Percentiles rank a stretch among this genome's conserved stretches.
Evolutionary conservation across 2,113 vertebrate genomes (phyloP).

Genomic region (Fregata magnificens): DNA sequence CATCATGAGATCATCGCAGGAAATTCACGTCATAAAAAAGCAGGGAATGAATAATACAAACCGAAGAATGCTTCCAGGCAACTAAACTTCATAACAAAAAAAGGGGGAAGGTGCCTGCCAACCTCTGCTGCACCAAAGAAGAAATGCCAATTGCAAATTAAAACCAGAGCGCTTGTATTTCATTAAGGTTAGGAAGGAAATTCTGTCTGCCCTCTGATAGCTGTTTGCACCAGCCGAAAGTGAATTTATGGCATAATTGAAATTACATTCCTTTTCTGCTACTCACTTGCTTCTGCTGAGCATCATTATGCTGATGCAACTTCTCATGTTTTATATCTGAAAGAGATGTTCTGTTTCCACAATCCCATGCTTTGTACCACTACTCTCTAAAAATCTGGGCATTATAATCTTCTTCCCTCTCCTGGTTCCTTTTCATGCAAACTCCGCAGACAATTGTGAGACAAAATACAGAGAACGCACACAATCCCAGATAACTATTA

Average conservation of each 20-base stretch:
- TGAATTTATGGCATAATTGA: conserved; percentile 10
- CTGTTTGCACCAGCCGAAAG: neutral
- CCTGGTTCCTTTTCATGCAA: neutral
- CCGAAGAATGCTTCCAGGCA: neutral
- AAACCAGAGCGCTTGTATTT: neutral
- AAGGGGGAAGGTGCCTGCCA: neutral
- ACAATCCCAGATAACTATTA: neutral
- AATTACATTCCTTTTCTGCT: conserved; percentile 29
- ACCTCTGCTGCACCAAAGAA: neutral
- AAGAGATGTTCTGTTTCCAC: neutral
- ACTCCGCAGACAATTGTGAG: neutral
- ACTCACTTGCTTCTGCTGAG: conserved; percentile 2
- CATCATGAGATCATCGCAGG: conserved; percentile 39
- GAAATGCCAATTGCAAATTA: neutral
- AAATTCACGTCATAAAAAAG: neutral
- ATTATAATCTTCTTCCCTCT: neutral
- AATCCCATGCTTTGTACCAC: neutral
- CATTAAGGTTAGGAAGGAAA: neutral
- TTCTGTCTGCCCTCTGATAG: neutral
- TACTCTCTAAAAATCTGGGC: neutral
- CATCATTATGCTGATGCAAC: neutral
- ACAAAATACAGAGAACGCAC: neutral
- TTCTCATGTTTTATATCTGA: neutral
- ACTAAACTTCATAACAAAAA: neutral
- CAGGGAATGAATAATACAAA: neutral